Conservation (phyloP, 2,113 vertebrate species). For the Urocitellus parryii region DNA sequence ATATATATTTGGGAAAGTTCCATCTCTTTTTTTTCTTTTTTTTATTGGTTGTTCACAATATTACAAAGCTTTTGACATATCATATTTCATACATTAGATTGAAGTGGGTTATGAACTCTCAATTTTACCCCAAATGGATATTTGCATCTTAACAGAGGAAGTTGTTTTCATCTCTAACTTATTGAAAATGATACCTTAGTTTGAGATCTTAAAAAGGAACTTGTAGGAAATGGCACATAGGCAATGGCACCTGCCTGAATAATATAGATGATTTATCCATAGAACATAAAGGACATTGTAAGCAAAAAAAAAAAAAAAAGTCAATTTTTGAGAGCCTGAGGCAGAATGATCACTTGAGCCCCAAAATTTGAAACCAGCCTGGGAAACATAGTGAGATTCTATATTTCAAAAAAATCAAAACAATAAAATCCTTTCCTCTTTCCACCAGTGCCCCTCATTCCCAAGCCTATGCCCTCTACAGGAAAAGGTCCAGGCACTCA, state of each 20-base stretch:
- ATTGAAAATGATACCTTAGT: not conserved
- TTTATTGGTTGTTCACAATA: too few species aligned
- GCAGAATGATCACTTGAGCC: not conserved
- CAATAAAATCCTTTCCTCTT: not conserved
- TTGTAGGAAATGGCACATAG: not conserved
- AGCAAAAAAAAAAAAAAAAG: not conserved
- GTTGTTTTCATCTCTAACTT: not conserved
- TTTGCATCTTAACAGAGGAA: constrained; percentile 22
- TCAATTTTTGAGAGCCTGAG: not conserved
- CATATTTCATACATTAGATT: too few species aligned
- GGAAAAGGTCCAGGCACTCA: not conserved
- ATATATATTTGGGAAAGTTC: too few species aligned
- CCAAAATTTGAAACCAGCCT: not conserved
- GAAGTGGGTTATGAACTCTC: too few species aligned
- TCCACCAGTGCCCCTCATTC: not conserved
- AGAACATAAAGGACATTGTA: not conserved
- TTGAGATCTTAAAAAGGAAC: not conserved
- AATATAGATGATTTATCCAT: not conserved
- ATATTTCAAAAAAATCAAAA: not conserved
- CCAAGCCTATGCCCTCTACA: not conserved
- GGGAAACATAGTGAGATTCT: not conserved
- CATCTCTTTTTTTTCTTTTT: too few species aligned
- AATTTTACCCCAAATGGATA: too few species aligned
- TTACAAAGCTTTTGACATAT: too few species aligned
- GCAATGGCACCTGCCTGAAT: not conserved